Percentiles rank a stretch among this genome's conserved stretches.
phyloP scores from a whole-genome alignment of 2,113 vertebrate species.

The Gopherus flavomarginatus region DNA sequence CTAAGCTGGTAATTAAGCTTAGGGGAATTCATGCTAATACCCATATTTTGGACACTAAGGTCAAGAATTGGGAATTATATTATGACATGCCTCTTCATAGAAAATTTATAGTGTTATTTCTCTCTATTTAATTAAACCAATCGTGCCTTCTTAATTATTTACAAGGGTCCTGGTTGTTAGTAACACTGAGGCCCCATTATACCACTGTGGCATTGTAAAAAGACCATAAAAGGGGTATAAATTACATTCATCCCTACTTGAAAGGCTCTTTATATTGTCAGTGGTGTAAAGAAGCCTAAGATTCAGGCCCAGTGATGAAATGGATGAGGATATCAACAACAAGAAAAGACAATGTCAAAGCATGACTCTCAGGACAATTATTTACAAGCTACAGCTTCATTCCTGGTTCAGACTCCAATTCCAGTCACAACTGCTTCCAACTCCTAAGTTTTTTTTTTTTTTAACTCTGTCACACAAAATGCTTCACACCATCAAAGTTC shows the following conservation, averaged over 20 bases:
- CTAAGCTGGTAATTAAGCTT: too few species aligned
- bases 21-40: too few species aligned
- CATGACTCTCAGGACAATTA: not conserved
- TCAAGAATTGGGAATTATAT: too few species aligned
- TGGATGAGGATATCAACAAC: not conserved
- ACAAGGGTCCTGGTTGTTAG: not conserved
- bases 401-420: not conserved
- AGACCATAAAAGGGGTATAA: not conserved
- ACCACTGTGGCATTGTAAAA: not conserved
- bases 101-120: not conserved
- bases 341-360: not conserved
- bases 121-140: not conserved
- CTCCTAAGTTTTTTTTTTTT: constrained; percentile 11
- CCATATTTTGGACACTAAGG: too few species aligned
- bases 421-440: not conserved
- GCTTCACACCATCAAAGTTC: constrained; percentile 52
- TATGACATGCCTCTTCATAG: not conserved
- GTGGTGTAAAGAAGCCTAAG: not conserved
- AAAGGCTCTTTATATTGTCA: not conserved
- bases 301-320: not conserved
- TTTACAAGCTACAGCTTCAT: constrained; percentile 11
- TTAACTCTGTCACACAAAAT: constrained; percentile 13
- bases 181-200: not conserved
- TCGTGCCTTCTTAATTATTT: not conserved
- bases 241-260: constrained; percentile 6